Evolutionary conservation across 2,113 vertebrate genomes (phyloP), one percentile per base, ranked within the genome.

Genomic region (Seriola quinqueradiata): DNA sequence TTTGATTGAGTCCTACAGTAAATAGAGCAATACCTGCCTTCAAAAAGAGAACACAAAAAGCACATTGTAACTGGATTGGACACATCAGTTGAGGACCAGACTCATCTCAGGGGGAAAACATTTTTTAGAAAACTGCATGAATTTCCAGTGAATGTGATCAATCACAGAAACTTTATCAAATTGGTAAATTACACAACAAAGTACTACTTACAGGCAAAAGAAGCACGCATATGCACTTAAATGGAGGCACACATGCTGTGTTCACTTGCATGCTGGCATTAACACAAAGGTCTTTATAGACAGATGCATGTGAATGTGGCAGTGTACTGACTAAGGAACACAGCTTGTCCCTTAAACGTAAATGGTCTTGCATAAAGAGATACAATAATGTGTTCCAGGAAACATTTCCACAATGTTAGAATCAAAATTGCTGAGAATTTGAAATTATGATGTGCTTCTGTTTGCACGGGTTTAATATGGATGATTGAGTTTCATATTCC

Each of bases 401-500:
- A 79, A 75, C 66, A 70, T 52, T 83, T 42, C 6, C 48, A 34
- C 50, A 46, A 68, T 23, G n/a, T 38, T 40, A 19, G n/a, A 67
- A 34, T 65, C 28, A 79, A 48, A 82, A 80, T 68, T 21, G 19
- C 28, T 69, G 72, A 44, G 13, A 77, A 72, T 74, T 57, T 55
- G 8, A 84, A 84, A 83, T 68, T n/a, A 46, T 42, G 57, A 82
- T 72, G 54, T 58, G 36, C 3, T 42, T 70, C 42, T 5, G 23
- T 46, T 66, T 70, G 42, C 55, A 25, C 6, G 28, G 25, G n/a
- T 87, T 79, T 55, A 85, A 75, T 79, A 73, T 48, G 68, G 80
- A 65, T 87, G 83, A 82, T 76, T 88, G 64, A 71, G 70, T 77
- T 71, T 88, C 75, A 28, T 72, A 55, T 83, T 87, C 46, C 60